These are phyloP conservation scores for Cosmorhoe ocellata DNA, from an alignment of 2,888 invertebrate genomes.

Conservation along the genomic window DNA sequence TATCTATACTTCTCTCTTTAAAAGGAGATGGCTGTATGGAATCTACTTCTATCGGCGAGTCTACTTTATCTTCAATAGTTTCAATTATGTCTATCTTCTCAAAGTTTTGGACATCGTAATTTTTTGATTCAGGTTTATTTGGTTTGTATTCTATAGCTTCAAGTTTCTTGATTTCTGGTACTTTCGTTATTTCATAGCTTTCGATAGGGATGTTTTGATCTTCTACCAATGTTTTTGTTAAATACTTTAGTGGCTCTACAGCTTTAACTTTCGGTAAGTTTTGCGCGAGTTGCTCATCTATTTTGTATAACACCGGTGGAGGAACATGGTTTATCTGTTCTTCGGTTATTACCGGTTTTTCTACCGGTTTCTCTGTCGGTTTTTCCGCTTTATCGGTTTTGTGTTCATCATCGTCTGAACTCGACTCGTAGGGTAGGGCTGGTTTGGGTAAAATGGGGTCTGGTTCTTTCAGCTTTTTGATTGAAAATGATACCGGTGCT, in stretches of 20 bases:
- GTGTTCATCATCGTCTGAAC: constrained; percentile 84
- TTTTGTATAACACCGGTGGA: constrained; percentile 64
- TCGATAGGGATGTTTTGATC: constrained; percentile 27
- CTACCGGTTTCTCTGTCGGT: constrained; percentile 32
- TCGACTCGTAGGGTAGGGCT: constrained; percentile 89
- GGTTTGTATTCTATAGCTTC: constrained; percentile 31
- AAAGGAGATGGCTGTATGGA: constrained; percentile 24
- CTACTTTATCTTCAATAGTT: constrained; percentile 21
- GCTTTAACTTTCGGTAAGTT: constrained; percentile 48
- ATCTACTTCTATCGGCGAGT: constrained; percentile 29
- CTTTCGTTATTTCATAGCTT: constrained; percentile 30
- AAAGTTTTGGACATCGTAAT: constrained; percentile 23
- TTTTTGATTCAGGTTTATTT: constrained; percentile 31
- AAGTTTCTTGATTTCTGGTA: constrained; percentile 23
- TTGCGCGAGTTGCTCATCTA: constrained; percentile 53
- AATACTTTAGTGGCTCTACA: constrained; percentile 28
- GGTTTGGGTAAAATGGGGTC: constrained; percentile 86
- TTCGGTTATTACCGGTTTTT: constrained; percentile 14
- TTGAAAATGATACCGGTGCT: constrained; percentile 92
- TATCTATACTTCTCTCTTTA: constrained; percentile 7
- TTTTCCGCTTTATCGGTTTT: constrained; percentile 39
- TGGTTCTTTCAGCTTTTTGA: constrained; percentile 90
- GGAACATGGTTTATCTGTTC: constrained; percentile 1
- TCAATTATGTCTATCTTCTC: constrained; percentile 21
- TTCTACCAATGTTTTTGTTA: constrained; percentile 16